phyloP scores from a whole-genome alignment of 2,888 invertebrate species.

The Lasioglossum pauxillum region DNA sequence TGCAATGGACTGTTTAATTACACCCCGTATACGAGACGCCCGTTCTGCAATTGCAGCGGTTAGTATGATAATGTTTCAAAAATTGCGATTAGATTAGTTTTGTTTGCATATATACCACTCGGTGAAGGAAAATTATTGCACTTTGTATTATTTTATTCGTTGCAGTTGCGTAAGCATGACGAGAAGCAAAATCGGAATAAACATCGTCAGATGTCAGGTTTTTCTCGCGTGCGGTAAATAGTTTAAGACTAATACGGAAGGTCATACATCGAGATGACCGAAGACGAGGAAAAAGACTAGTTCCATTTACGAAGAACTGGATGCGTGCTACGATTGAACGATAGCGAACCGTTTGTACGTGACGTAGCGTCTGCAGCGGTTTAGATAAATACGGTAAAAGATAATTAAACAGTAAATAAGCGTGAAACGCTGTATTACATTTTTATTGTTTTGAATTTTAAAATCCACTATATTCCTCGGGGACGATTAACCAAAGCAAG shows the following conservation, averaged over 20 bases:
- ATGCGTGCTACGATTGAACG: constrained; percentile 1
- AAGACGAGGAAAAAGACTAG: constrained; percentile 1
- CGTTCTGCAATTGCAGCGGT: background rate
- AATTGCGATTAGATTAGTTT: background rate
- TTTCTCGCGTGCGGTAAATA: constrained; percentile 3
- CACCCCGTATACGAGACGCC: background rate
- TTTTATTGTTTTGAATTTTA: background rate
- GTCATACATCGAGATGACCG: constrained; percentile 33
- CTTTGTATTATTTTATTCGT: background rate
- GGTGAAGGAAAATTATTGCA: background rate
- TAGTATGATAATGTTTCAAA: background rate
- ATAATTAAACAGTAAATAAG: background rate
- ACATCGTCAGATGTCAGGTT: background rate
- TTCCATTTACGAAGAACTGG: constrained; percentile 19
- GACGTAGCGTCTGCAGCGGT: constrained; percentile 23
- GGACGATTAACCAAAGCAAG: background rate
- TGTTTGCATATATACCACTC: background rate
- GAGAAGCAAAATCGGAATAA: background rate
- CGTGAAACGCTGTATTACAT: background rate
- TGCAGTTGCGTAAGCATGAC: constrained; percentile 3
- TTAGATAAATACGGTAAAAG: constrained; percentile 7
- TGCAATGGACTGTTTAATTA: background rate
- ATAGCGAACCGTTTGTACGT: background rate
- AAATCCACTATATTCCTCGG: background rate
- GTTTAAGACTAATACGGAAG: constrained; percentile 34